Conservation (phyloP, 2,888 invertebrate species). For the Dichetophora obliterata region DNA sequence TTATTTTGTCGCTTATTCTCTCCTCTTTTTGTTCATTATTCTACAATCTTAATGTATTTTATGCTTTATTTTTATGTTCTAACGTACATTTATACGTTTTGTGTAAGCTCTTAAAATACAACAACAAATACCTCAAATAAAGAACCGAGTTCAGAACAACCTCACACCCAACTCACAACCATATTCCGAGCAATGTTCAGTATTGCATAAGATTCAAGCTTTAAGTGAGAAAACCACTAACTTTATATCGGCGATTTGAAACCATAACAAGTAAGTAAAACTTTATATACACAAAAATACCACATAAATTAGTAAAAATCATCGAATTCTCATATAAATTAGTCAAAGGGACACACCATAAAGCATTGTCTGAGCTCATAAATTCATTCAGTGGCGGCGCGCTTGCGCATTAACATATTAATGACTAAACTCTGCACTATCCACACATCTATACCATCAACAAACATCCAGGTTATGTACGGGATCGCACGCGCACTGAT, state of each 20-base stretch:
- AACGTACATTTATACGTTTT: no score
- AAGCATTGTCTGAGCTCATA: slow-evolving; percentile 68
- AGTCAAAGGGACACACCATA: slow-evolving; percentile 67
- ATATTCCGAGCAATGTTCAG: neutral
- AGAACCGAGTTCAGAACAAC: neutral
- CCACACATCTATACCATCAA: neutral
- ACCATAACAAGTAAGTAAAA: neutral
- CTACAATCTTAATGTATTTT: no score
- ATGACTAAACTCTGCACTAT: slow-evolving; percentile 48
- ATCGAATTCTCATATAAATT: slow-evolving; percentile 57
- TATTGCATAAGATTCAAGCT: neutral
- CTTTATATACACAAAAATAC: neutral
- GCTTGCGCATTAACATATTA: slow-evolving; percentile 65
- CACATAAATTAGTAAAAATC: slow-evolving; percentile 27
- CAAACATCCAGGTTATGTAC: slow-evolving; percentile 38
- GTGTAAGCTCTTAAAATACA: neutral
- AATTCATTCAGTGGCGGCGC: slow-evolving; percentile 60
- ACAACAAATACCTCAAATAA: neutral
- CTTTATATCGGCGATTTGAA: slow-evolving; percentile 1
- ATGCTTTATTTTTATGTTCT: no score
- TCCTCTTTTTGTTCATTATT: no score
- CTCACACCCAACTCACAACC: neutral
- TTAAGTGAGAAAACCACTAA: neutral
- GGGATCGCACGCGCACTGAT: slow-evolving; percentile 53
- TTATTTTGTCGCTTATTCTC: no score